Evolutionary conservation across 2,113 vertebrate genomes (phyloP).

Genomic region (Artemisiospiza belli): DNA sequence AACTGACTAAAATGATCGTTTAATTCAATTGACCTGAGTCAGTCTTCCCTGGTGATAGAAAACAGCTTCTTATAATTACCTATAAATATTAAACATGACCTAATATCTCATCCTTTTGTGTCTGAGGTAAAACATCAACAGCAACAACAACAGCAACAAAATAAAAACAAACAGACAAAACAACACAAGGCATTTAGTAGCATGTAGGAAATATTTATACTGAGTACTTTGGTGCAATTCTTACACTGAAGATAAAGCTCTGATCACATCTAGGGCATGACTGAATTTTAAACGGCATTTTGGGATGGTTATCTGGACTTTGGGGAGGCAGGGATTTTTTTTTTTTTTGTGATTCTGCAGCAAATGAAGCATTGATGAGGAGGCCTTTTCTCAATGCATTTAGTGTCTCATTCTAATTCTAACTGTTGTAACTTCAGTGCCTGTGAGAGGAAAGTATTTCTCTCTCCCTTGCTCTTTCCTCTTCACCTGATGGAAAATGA

Average conservation of each 20-base stretch:
- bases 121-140: neutral
- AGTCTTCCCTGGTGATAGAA: neutral
- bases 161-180: neutral
- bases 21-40: neutral
- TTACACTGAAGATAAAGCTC: neutral
- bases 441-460: neutral
- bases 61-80: neutral
- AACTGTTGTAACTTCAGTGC: neutral
- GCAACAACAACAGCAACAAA: neutral
- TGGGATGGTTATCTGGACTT: neutral
- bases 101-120: neutral
- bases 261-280: neutral
- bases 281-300: neutral
- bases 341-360: neutral
- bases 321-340: neutral
- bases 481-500: slow-evolving; percentile 29
- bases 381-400: neutral
- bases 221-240: neutral
- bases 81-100: neutral
- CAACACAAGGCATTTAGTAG: neutral
- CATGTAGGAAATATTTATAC: neutral
- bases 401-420: neutral
- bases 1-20: neutral
- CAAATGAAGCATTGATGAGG: neutral
- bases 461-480: neutral